Conservation (phyloP, 2,797 vertebrate species). For the Anomalospiza imberbis region DNA sequence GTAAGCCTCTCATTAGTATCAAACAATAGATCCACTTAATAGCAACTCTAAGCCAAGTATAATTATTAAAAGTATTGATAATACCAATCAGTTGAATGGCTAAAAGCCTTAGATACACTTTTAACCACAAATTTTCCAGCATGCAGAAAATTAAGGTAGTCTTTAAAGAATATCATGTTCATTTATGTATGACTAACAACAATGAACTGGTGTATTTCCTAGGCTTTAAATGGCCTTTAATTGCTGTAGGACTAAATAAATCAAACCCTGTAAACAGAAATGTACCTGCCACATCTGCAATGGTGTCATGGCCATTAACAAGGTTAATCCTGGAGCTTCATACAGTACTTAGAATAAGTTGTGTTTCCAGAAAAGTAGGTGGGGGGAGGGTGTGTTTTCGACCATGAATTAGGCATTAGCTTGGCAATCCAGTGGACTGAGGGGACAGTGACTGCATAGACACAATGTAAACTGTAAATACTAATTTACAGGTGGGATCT, state of each 20-base stretch:
- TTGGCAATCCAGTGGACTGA: not conserved
- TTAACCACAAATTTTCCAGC: not conserved
- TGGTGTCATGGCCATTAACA: not conserved
- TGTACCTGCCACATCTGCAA: not conserved
- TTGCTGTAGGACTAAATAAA: not conserved
- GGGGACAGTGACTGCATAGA: not conserved
- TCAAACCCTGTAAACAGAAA: not conserved
- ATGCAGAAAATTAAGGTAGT: not conserved
- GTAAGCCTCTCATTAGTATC: not conserved
- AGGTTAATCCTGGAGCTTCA: not conserved
- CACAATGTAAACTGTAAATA: not conserved
- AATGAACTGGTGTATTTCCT: not conserved
- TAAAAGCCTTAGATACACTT: not conserved
- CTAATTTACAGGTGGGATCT: not conserved
- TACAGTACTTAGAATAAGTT: rapidly evolving
- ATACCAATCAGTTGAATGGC: not conserved
- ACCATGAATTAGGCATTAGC: not conserved
- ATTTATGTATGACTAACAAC: not conserved
- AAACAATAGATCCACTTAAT: not conserved
- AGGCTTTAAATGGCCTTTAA: not conserved
- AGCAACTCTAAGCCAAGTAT: not conserved
- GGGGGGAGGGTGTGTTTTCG: rapidly evolving
- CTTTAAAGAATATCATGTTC: not conserved
- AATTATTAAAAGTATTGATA: not conserved
- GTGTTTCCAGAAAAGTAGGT: not conserved